Evolutionary conservation across 2,113 vertebrate species (phyloP), one percentile per base, ranked within the genome.

Genomic region (Todiramphus saurophagus): DNA sequence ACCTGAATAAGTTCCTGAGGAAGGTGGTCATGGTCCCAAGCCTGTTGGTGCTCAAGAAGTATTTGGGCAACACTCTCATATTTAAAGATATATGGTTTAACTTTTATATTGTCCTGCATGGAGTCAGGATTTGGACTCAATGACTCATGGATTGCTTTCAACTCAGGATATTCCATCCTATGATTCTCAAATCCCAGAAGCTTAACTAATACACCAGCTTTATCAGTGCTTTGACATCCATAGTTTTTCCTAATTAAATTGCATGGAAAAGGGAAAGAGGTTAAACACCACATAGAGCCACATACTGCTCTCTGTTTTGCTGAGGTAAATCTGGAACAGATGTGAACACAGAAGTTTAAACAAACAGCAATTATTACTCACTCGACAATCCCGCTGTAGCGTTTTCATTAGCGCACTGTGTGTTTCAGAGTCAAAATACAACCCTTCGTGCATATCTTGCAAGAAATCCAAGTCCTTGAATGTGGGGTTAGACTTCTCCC

Each of bases 401-500:
- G 99, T 99, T 98, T 99, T 99, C 98, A 99, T 99, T 70, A 99
- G 97, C 9, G 99, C 99, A 3, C 98, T 99, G 95, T 99, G 99
- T 0, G 98, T 99, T 96, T 99, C 99, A 5, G 98, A 95, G 63
- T 99, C 99, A 97, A 99, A 99, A 98, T 99, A 98, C 87, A 99
- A 97, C 20, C 99, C 99, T 92, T 99, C 99, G 1, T 99, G 99
- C 98, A 99, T 98, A 94, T 99, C 99, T 97, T 99, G 99, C 87
- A 99, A 98, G 97, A 99, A 99, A 98, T 99, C 99, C 97, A 99
- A 97, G 96, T 99, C 99, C 96, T 99, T 99, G 96, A 99, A 99
- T 0, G 99, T 99, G 82, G 99, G 99, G 10, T 97, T 98, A 73
- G 97, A 83, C 90, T 99, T 99, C 90, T 97, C 90, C 4, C 98